Percentiles rank a stretch among this genome's conserved stretches.
phyloP scores from a whole-genome alignment of 2,113 vertebrate genomes.

The Percopsis transmontana region DNA sequence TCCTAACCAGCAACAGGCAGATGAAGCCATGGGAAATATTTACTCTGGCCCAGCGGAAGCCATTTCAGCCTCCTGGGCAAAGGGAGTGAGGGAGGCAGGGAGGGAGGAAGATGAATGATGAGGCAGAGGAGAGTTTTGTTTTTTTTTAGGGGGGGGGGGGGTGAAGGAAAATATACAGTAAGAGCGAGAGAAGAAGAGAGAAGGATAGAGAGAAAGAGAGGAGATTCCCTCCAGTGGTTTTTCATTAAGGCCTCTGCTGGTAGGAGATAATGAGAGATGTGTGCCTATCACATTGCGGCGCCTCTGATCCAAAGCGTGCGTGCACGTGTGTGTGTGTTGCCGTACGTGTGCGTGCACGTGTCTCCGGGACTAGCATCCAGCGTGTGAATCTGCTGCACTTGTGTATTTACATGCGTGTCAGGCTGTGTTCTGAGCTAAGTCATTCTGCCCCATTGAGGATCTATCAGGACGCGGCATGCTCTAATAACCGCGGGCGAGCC shows the following conservation, averaged over 20 bases:
- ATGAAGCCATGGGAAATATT: slow-evolving; percentile 77
- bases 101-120: slow-evolving; percentile 36
- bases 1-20: slow-evolving; percentile 54
- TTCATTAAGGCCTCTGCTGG: slow-evolving; percentile 66
- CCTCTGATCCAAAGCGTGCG: slow-evolving; percentile 68
- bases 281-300: slow-evolving; percentile 62
- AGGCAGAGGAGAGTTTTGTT: neutral
- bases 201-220: slow-evolving; percentile 34
- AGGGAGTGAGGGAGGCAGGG: slow-evolving; percentile 11
- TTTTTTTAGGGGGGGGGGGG: slow-evolving; percentile 36
- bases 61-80: slow-evolving; percentile 41
- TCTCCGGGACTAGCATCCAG: slow-evolving; percentile 13
- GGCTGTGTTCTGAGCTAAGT: neutral
- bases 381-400: neutral
- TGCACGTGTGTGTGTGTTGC: neutral
- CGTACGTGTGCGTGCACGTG: slow-evolving; percentile 7
- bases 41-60: slow-evolving; percentile 65
- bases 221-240: slow-evolving; percentile 73
- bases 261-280: slow-evolving; percentile 72
- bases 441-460: slow-evolving; percentile 46
- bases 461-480: slow-evolving; percentile 50
- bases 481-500: slow-evolving; percentile 54
- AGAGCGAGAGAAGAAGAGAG: slow-evolving; percentile 25
- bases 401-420: slow-evolving; percentile 41
- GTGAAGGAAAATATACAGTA: slow-evolving; percentile 55